Evolutionary conservation across 2,888 invertebrate genomes (phyloP), one percentile per base, ranked within the genome.

Genomic region (Polylopha cassiicola): DNA sequence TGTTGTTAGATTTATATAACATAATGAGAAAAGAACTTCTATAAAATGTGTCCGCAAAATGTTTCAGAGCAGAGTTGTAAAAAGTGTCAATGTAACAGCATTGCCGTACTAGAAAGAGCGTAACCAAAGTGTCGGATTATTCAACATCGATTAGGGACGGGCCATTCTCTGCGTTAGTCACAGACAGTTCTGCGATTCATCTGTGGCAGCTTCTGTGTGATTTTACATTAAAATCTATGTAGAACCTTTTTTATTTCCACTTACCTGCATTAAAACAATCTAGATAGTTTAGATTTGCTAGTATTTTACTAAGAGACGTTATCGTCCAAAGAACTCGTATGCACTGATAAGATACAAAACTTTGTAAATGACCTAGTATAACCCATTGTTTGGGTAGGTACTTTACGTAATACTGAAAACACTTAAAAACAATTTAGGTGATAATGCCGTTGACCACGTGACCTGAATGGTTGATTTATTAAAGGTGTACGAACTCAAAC

Each of bases 101-200:
- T 28, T 36, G 33, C 30, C 34, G 18, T 37, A 21, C 33, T 33
- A 18, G 39, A 38, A 47, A 47, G 46, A 47, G 51, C 47, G 44
- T 34, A 14, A 18, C 46, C 11, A 31, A 48, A 45, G 34, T 32
- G 36, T 24, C 31, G 18, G 43, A 48, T 50, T 48, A 49, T 53
- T 39, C 43, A 50, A 54, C 41, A 34, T 38, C 36, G 38, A 51
- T 56, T 54, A 31, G 48, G 37, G 36, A 34, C 46, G 49, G 43
- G 10, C 28, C 29, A 47, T 47, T 52, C 37, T 41, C 15, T 21
- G 27, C 28, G 39, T 56, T 54, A 53, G 57, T 54, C 53, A 59
- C 46, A 37, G 27, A 26, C 36, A 38, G 45, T 58, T 45, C 53
- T 47, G 47, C 49, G 54, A 52, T 47, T 30, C 14, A 22, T 8